Base-by-base conservation (phyloP, 2,797 vertebrate species). In the Gymnothorax reevesii region DNA sequence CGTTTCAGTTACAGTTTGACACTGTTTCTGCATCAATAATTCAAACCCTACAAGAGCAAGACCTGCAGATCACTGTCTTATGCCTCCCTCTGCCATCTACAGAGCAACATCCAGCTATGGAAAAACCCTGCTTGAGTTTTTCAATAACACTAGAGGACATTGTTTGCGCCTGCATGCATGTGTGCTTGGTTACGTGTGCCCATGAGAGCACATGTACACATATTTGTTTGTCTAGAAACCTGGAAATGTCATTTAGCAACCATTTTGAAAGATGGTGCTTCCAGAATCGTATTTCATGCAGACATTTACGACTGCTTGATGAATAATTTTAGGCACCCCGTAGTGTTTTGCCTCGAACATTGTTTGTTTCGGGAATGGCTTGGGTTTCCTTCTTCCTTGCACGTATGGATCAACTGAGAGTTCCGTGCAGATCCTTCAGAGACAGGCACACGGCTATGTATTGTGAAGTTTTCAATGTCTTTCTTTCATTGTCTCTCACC, bases 261-360 rank as follows among this genome's bases (percentile, higher is more conserved):
- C 60, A 17, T 80, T 59, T 55, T 85, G 84, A 88, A 88, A 57
- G 59, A 88, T 88, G 64, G 66, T n/a, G 17, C 59, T 86, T 88
- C 55, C 80, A 71, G 49, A 22, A 75, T 27, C 49, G 60, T 22
- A 83, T 82, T 85, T 86, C 62, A 33, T 54, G 49, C 87, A 84
- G 83, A 85, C 71, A 57, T 60, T 42, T 69, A 42, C 17, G 25
- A 20, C 20, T 25, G 62, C 6, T 9, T 88, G 87, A 88, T 85
- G 62, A 85, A 88, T 85, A 33, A 4, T 17, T 69, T 0, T 12
- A 8, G 86, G 52, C 2, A 33, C n/a, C 33, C 10, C 33, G 42
- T 60, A 27, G 73, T 9, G 27, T 55, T 54, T 60, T 84, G 79
- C 22, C 22, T 60, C 42, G 7, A n/a, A 52, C 17, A 77, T 42